These are phyloP conservation scores for Xiphophorus birchmanni DNA, from an alignment of 2,797 vertebrate genomes.

Conservation along the genomic window DNA sequence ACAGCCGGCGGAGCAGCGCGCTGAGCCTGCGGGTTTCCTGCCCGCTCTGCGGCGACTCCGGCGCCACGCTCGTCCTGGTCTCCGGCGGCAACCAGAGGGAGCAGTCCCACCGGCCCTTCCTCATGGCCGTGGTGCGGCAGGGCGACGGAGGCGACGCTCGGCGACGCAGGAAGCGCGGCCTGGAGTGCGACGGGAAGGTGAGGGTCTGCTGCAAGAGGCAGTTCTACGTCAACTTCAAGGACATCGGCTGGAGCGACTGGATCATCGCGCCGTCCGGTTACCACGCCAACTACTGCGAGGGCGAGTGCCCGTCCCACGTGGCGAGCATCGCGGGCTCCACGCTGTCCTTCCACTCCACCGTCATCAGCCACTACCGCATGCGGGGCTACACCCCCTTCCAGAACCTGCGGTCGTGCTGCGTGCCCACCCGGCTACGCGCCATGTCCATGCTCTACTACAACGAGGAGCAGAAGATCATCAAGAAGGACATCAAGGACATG, in stretches of 20 bases:
- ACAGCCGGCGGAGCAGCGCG: slow-evolving; percentile 74
- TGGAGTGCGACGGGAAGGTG: slow-evolving; percentile 96
- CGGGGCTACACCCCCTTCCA: slow-evolving; percentile 93
- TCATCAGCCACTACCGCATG: slow-evolving; percentile 98
- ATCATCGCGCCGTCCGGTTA: slow-evolving; percentile 97
- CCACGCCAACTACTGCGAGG: slow-evolving; percentile 98
- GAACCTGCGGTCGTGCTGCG: slow-evolving; percentile 95
- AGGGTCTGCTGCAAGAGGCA: slow-evolving; percentile 97
- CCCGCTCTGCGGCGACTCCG: slow-evolving; percentile 88
- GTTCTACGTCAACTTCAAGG: slow-evolving; percentile 97
- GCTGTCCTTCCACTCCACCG: slow-evolving; percentile 95
- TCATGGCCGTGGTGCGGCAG: slow-evolving; percentile 91
- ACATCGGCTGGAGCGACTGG: slow-evolving; percentile 99
- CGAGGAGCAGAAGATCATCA: slow-evolving; percentile 97
- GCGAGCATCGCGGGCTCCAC: slow-evolving; percentile 92
- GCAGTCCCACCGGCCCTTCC: slow-evolving; percentile 94
- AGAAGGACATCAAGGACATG: slow-evolving; percentile 99
- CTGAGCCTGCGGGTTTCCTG: slow-evolving; percentile 88
- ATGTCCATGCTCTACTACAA: slow-evolving; percentile 99
- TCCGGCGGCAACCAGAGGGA: slow-evolving; percentile 85
- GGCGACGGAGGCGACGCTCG: slow-evolving; percentile 83
- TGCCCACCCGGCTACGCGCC: slow-evolving; percentile 94
- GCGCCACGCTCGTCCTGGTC: slow-evolving; percentile 85
- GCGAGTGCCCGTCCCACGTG: slow-evolving; percentile 94
- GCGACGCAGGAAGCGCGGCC: slow-evolving; percentile 87